Evolutionary conservation across 2,888 invertebrate species (phyloP).

Genomic region (Galerucella calmariensis): DNA sequence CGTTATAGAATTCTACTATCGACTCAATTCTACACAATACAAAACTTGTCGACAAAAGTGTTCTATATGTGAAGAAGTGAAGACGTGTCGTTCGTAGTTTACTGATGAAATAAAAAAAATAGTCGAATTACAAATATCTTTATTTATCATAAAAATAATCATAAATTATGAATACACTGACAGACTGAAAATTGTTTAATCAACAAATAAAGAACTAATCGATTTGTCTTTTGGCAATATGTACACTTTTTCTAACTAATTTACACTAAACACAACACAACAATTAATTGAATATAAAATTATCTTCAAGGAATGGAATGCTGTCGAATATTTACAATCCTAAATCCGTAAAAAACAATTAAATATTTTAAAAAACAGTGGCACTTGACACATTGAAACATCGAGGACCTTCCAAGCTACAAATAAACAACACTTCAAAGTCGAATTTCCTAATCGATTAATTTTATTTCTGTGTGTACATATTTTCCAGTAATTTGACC

Average conservation of each 20-base stretch:
- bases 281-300: constrained; percentile 60
- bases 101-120: too few species aligned
- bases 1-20: too few species aligned
- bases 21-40: too few species aligned
- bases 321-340: constrained; percentile 47
- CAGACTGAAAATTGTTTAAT: constrained; percentile 60
- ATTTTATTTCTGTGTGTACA: background rate
- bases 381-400: constrained; percentile 49
- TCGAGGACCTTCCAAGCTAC: constrained; percentile 4
- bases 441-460: background rate
- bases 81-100: too few species aligned
- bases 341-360: constrained; percentile 45
- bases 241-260: constrained; percentile 60
- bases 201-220: constrained; percentile 62
- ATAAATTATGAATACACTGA: constrained; percentile 65
- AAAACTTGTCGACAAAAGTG: too few species aligned
- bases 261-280: constrained; percentile 64
- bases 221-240: constrained; percentile 62
- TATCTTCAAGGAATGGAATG: constrained; percentile 61
- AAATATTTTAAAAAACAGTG: constrained; percentile 46
- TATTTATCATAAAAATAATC: constrained; percentile 65
- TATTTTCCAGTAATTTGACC: background rate
- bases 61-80: too few species aligned
- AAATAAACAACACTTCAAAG: background rate
- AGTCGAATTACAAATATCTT: constrained; percentile 63